Evolutionary conservation across 2,888 invertebrate species (phyloP).

Genomic region (Acleris emargana): DNA sequence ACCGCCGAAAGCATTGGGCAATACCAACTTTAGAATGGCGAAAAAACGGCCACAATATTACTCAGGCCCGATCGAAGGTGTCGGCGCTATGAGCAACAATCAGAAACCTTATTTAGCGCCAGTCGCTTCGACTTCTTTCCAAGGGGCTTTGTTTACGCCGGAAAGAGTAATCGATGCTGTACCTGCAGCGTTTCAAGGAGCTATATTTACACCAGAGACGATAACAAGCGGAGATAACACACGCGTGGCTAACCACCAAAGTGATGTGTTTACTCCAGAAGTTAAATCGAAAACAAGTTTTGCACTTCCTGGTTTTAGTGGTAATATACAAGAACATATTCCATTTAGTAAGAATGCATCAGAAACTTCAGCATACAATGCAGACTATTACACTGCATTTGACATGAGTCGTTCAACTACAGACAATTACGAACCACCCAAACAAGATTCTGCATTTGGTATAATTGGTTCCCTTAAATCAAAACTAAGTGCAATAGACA

Average conservation of each 20-base stretch:
- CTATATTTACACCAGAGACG: slow-evolving; percentile 8
- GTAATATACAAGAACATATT: slow-evolving; percentile 41
- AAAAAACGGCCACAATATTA: slow-evolving; percentile 78
- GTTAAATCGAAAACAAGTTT: slow-evolving; percentile 20
- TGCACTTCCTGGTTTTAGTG: slow-evolving; percentile 45
- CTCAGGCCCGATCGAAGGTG: slow-evolving; percentile 75
- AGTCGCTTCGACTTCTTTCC: slow-evolving; percentile 52
- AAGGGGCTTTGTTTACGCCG: slow-evolving; percentile 65
- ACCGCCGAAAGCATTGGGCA: slow-evolving; percentile 67
- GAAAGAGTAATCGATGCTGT: slow-evolving; percentile 38
- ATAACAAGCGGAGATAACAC: not conserved
- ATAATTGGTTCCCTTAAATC: slow-evolving; percentile 78
- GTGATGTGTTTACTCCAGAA: slow-evolving; percentile 7
- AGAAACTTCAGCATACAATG: slow-evolving; percentile 39
- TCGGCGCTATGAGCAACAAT: slow-evolving; percentile 70
- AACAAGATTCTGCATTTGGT: slow-evolving; percentile 64
- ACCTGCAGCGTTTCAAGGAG: slow-evolving; percentile 1
- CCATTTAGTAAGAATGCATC: slow-evolving; percentile 44
- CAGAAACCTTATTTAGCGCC: slow-evolving; percentile 63
- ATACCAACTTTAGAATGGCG: slow-evolving; percentile 65
- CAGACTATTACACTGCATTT: slow-evolving; percentile 61
- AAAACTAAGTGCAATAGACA: slow-evolving; percentile 71
- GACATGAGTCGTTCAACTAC: slow-evolving; percentile 66
- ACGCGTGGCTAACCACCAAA: slow-evolving; percentile 25
- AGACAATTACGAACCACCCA: slow-evolving; percentile 55